Percentiles rank a stretch among this genome's conserved stretches.
Conservation (phyloP, 92 coral and sea anemone genomes). For the Actinernus sp. region DNA sequence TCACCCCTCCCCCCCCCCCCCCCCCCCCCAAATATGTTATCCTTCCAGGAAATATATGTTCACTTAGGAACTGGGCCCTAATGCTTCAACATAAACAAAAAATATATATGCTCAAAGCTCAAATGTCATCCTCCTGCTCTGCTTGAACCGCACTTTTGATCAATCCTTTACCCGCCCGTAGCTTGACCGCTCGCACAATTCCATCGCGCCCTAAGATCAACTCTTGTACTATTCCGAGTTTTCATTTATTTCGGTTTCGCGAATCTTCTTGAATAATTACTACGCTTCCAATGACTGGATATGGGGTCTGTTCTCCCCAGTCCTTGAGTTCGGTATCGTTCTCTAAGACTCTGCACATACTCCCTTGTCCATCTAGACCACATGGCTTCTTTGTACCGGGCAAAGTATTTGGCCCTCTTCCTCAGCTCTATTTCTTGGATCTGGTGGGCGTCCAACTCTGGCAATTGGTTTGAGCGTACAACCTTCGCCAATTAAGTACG, state of each 20-base stretch:
- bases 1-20: too few species aligned
- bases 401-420: slow-evolving; percentile 34
- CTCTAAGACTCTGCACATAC: slow-evolving; percentile 1
- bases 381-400: slow-evolving; percentile 33
- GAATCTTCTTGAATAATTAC: slow-evolving; percentile 1
- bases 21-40: too few species aligned
- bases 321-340: slow-evolving; percentile 7
- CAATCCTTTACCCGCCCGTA: slow-evolving; percentile 1
- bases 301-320: not conserved
- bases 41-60: too few species aligned
- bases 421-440: slow-evolving; percentile 25
- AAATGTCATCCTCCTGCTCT: too few species aligned
- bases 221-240: slow-evolving; percentile 6
- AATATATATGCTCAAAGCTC: too few species aligned
- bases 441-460: slow-evolving; percentile 35
- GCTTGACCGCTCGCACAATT: slow-evolving; percentile 1
- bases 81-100: too few species aligned
- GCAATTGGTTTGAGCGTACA: slow-evolving; percentile 32
- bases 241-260: slow-evolving; percentile 20
- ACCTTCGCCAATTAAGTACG: too few species aligned
- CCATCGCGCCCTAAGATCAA: slow-evolving; percentile 19
- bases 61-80: too few species aligned
- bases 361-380: slow-evolving; percentile 51
- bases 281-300: slow-evolving; percentile 6
- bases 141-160: slow-evolving; percentile 10